Base-by-base conservation (phyloP, 2,888 invertebrate genomes). In the Cryptus viduatorius region DNA sequence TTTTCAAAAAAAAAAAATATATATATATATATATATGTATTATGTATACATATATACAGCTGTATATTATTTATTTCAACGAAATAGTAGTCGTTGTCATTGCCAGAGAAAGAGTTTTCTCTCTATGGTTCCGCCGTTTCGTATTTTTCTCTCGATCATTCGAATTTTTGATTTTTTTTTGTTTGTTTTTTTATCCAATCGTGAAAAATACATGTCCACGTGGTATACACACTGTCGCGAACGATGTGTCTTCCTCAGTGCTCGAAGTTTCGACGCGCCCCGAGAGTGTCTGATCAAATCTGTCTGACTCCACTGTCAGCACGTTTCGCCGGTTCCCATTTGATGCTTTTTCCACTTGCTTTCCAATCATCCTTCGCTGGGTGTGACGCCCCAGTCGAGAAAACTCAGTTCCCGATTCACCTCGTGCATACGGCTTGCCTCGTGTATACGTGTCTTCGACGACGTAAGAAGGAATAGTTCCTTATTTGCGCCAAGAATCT, bases 281-380 rank as follows among this genome's bases (percentile, higher is more conserved):
- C 12, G 29, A 5, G 31, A 59, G 44, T 53, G 75, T 71, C 79
- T 71, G 79, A 79, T 71, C 79, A 61, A 71, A 79, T 65, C 42
- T 19, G 79, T 48, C 76, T 59, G 69, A 64, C 79, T 79, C 61
- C 65, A 76, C 79, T 83, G 65, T 42, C 71, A 5, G 24, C 68
- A 12, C 61, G 61, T 19, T 48, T 64, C 16, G 29, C 48, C 48
- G 3, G 31, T 61, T 48, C 61, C 56, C 24, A 56, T 56, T 56
- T 56, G 56, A 56, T n/a, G 29, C 59, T 31, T 31, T 29, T n/a
- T 29, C 5, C n/a, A 56, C 56, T 56, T 24, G 56, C 56, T 10
- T 19, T 56, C 56, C 16, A 56, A 59, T 59, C 31, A 4, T 31
- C 59, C 14, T 12, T 29, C 31, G 14, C 59, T 59, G 59, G 24